These are phyloP conservation scores for Chaetophractus vellerosus DNA, from an alignment of 2,797 vertebrate species.

Conservation along the genomic window DNA sequence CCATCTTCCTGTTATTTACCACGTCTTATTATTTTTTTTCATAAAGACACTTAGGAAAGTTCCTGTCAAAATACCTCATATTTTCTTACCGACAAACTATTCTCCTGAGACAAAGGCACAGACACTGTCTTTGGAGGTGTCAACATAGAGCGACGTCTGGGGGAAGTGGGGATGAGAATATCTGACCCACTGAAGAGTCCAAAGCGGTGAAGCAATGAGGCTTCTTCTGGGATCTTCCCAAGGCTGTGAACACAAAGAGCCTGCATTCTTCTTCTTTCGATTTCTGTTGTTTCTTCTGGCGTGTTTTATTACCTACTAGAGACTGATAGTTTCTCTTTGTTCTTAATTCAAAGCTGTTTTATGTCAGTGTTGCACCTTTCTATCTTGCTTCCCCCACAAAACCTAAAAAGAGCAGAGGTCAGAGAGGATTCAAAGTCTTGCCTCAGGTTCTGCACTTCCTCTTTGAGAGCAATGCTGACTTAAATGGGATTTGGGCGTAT, in stretches of 20 bases:
- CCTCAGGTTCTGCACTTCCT: background rate
- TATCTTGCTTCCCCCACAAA: background rate
- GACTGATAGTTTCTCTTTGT: background rate
- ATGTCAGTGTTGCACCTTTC: background rate
- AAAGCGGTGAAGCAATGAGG: rapidly evolving
- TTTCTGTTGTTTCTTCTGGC: background rate
- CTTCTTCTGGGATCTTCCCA: background rate
- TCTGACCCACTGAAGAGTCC: background rate
- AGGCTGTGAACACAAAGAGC: background rate
- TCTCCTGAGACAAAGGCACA: background rate
- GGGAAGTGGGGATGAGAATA: background rate
- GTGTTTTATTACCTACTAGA: background rate
- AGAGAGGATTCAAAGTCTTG: rapidly evolving
- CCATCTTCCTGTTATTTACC: background rate
- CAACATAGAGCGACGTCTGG: background rate
- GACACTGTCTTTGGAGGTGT: background rate
- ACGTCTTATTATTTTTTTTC: background rate
- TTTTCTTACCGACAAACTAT: background rate
- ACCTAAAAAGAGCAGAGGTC: background rate
- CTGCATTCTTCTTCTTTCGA: background rate
- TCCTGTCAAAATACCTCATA: background rate
- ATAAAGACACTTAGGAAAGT: background rate
- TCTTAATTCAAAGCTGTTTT: background rate
- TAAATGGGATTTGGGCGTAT: rapidly evolving
- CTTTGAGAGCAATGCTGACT: background rate